These are phyloP conservation scores for Redunca redunca DNA, from an alignment of 2,113 vertebrate genomes.

Conservation along the genomic window DNA sequence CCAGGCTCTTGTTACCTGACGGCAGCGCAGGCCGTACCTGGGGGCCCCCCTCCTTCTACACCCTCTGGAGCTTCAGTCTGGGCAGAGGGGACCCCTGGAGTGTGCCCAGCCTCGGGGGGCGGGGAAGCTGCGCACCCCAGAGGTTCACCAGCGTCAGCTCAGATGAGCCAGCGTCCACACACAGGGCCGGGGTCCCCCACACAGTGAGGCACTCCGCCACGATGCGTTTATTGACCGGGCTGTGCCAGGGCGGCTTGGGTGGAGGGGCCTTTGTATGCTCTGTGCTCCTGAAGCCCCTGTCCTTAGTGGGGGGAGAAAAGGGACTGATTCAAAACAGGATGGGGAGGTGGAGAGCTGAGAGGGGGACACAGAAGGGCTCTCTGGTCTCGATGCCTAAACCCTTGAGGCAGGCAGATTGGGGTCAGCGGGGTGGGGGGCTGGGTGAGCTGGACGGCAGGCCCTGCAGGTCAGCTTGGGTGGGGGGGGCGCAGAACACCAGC, in stretches of 20 bases:
- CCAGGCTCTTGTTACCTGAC: background rate
- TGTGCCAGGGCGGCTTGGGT: rapidly evolving
- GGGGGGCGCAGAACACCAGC: background rate
- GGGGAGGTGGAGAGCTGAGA: background rate
- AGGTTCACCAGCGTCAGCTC: background rate
- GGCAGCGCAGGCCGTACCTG: constrained; percentile 17
- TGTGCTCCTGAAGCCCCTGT: background rate
- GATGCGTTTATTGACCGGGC: background rate
- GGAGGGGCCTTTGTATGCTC: background rate
- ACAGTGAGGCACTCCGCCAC: background rate
- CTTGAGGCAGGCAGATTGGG: background rate
- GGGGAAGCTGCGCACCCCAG: background rate
- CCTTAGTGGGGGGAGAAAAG: background rate
- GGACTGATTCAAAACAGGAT: background rate
- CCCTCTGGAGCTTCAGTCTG: background rate
- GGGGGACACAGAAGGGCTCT: background rate
- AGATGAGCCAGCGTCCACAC: background rate
- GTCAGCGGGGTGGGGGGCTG: background rate
- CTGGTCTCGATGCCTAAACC: background rate
- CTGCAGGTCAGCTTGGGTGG: background rate
- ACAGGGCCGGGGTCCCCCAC: background rate
- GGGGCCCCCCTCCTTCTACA: background rate
- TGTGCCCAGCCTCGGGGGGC: background rate
- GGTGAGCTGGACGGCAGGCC: background rate
- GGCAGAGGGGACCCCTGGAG: background rate